phyloP scores from a whole-genome alignment of 1,140 invertebrate species.

The Lamellibrachia luymesi region DNA sequence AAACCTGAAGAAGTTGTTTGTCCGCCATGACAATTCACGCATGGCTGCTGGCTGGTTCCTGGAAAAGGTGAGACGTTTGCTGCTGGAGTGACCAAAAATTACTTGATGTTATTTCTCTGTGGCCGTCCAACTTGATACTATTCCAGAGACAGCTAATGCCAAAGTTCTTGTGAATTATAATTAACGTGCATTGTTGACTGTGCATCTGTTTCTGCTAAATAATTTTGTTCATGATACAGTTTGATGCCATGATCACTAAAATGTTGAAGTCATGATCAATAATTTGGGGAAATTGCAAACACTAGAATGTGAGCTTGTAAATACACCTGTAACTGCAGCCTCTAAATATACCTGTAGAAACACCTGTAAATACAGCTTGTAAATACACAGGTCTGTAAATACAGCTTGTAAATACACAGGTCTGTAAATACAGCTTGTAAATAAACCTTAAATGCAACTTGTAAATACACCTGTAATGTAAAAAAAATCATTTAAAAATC shows the following conservation, averaged over 20 bases:
- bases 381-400: not conserved
- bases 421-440: not conserved
- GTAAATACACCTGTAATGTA: not conserved
- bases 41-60: slow-evolving; percentile 52
- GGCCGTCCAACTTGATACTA: too few relatives aligned
- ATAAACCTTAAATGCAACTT: not conserved
- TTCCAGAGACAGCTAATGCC: too few relatives aligned
- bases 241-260: too few relatives aligned
- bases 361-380: too few relatives aligned
- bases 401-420: not conserved
- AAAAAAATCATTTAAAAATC: not conserved
- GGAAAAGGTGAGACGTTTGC: slow-evolving; percentile 35
- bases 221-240: too few relatives aligned
- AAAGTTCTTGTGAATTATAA: too few relatives aligned
- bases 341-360: too few relatives aligned
- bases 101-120: too few relatives aligned
- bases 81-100: not conserved
- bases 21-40: slow-evolving; percentile 55
- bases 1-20: slow-evolving; percentile 37
- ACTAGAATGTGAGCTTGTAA: not conserved
- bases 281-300: not conserved
- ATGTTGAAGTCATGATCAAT: not conserved
- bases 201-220: too few relatives aligned
- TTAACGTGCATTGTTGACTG: too few relatives aligned
- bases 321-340: not conserved